These are phyloP conservation scores for Caenorhabditis drosophilae DNA, from an alignment of 2,888 invertebrate genomes.

Conservation along the genomic window DNA sequence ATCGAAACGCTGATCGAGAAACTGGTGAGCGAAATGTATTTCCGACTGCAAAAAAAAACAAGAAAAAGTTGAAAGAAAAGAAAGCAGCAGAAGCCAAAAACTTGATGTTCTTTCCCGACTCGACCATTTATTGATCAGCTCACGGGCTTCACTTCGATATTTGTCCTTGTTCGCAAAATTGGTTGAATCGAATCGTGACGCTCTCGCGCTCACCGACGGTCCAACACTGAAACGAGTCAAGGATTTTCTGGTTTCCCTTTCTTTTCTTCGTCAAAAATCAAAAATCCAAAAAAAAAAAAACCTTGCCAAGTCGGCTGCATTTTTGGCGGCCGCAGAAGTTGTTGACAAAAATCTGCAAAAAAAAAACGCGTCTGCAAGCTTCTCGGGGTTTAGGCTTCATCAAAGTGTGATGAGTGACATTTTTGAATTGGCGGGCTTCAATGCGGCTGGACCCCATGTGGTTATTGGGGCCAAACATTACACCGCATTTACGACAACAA, in stretches of 20 bases:
- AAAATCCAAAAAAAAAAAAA: slow-evolving; percentile 3
- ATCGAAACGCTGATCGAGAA: slow-evolving; percentile 14
- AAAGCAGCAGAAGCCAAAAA: neutral
- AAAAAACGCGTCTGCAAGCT: too few species aligned
- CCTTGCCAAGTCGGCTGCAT: slow-evolving; percentile 46
- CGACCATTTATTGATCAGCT: slow-evolving; percentile 54
- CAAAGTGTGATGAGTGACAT: too few species aligned
- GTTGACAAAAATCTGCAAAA: slow-evolving; percentile 6
- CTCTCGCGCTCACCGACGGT: slow-evolving; percentile 48
- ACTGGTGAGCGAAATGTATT: slow-evolving; percentile 13
- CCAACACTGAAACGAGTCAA: slow-evolving; percentile 39
- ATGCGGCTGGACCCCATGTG: too few species aligned
- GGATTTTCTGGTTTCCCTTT: neutral
- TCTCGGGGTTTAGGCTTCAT: too few species aligned
- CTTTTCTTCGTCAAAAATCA: too few species aligned
- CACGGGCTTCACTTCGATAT: slow-evolving; percentile 47
- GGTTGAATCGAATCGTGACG: slow-evolving; percentile 55
- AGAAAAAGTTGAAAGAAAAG: neutral
- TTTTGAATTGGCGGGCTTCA: too few species aligned
- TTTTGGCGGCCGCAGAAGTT: slow-evolving; percentile 41
- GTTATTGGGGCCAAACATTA: too few species aligned
- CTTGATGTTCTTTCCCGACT: slow-evolving; percentile 35
- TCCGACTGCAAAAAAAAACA: slow-evolving; percentile 8
- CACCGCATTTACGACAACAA: too few species aligned
- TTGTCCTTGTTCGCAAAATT: slow-evolving; percentile 42